Conservation (phyloP, 2,888 invertebrate genomes). For the Panopea generosa region DNA sequence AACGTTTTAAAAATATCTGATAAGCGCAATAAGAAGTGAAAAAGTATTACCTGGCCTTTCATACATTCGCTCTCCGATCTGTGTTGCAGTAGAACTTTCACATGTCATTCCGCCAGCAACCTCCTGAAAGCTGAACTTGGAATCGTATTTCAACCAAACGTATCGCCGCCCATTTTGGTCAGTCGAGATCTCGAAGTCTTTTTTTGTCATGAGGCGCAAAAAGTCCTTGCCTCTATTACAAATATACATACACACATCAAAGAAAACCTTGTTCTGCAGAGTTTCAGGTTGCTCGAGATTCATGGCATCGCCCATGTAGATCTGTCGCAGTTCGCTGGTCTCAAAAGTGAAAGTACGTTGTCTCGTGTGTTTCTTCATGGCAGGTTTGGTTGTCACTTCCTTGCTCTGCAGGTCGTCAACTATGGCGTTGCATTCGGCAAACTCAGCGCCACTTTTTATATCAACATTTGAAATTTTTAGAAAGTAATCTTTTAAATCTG, state of each 20-base stretch:
- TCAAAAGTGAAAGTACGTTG: constrained; percentile 73
- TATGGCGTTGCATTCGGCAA: constrained; percentile 71
- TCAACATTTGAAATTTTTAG: constrained; percentile 72
- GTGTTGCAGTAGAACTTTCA: constrained; percentile 57
- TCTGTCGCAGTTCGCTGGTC: constrained; percentile 75
- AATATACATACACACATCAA: constrained; percentile 79
- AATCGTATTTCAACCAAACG: constrained; percentile 77
- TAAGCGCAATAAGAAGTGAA: no score
- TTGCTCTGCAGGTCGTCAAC: constrained; percentile 63
- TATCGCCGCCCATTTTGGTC: constrained; percentile 74
- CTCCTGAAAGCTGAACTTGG: constrained; percentile 76
- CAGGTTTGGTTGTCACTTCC: constrained; percentile 50
- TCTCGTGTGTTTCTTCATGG: constrained; percentile 73
- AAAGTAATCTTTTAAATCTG: constrained; percentile 75
- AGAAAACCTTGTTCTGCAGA: constrained; percentile 80
- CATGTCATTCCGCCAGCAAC: constrained; percentile 66
- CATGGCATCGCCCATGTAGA: constrained; percentile 77
- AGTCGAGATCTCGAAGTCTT: constrained; percentile 76
- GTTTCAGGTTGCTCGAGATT: constrained; percentile 75
- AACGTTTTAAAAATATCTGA: no score
- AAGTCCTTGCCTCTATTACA: constrained; percentile 80
- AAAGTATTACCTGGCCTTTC: constrained; percentile 74
- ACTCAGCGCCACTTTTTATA: constrained; percentile 70
- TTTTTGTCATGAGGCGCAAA: constrained; percentile 77
- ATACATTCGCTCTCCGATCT: constrained; percentile 78